These are phyloP conservation scores for Latrodectus hesperus DNA, from an alignment of 2,888 invertebrate species.

Conservation along the genomic window DNA sequence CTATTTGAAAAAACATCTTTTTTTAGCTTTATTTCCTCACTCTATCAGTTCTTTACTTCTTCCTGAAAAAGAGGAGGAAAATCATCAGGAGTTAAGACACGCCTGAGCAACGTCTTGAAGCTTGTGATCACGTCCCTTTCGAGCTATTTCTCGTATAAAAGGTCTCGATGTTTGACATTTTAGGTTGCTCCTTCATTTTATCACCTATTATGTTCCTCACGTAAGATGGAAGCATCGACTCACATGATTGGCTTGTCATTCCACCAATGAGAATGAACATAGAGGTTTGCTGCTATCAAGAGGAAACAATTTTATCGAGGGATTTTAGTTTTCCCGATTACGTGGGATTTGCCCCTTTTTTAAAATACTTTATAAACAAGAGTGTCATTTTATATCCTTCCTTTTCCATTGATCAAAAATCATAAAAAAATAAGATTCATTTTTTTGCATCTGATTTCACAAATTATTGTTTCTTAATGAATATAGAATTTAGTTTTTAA, in stretches of 20 bases:
- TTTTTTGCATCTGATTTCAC: too few species aligned
- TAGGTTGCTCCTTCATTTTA: constrained; percentile 47
- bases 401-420: too few species aligned
- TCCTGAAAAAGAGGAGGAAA: neutral
- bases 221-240: constrained; percentile 24
- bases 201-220: constrained; percentile 60
- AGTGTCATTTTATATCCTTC: too few species aligned
- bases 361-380: too few species aligned
- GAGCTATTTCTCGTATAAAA: constrained; percentile 51
- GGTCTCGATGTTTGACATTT: constrained; percentile 53
- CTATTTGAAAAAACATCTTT: too few species aligned
- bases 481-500: too few species aligned
- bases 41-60: too few species aligned
- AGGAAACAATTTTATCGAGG: constrained; percentile 33
- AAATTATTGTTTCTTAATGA: too few species aligned
- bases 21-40: too few species aligned
- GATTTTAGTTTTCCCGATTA: constrained; percentile 13
- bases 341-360: too few species aligned
- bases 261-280: constrained; percentile 36
- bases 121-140: constrained; percentile 53
- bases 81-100: constrained; percentile 35
- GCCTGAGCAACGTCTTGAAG: constrained; percentile 16
- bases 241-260: constrained; percentile 44
- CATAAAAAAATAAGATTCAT: too few species aligned
- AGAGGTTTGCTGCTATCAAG: constrained; percentile 27